phyloP scores from a whole-genome alignment of 2,888 invertebrate genomes.

The Cybosia mesomella region DNA sequence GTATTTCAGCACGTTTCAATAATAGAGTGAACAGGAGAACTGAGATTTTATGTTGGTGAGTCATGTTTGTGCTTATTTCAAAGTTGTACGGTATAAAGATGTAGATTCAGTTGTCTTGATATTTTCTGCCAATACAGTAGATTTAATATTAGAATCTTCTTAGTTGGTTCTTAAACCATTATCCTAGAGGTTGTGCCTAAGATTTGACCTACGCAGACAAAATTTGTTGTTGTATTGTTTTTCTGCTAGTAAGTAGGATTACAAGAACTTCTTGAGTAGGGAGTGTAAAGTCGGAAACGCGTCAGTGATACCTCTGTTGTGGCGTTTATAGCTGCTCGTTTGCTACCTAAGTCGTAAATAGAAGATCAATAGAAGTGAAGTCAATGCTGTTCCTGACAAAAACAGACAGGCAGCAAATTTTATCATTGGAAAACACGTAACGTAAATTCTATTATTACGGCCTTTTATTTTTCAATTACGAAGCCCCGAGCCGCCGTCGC shows the following conservation, averaged over 20 bases:
- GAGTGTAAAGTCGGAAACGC: not conserved
- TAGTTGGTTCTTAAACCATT: not conserved
- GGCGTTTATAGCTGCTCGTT: not conserved
- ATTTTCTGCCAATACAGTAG: too few relatives aligned
- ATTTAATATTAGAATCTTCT: too few relatives aligned
- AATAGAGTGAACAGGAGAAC: conserved; percentile 11
- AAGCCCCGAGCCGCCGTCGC: conserved; percentile 73
- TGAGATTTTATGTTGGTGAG: conserved; percentile 21
- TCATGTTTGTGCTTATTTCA: conserved; percentile 13
- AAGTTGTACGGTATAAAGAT: not conserved
- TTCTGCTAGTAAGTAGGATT: not conserved
- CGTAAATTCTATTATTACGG: conserved; percentile 87
- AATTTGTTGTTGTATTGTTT: not conserved
- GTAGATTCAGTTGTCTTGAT: not conserved
- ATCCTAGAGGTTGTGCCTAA: not conserved
- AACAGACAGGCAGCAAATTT: conserved; percentile 81
- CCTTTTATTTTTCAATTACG: conserved; percentile 87
- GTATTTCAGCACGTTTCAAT: conserved; percentile 22
- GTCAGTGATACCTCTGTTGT: not conserved
- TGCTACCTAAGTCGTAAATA: not conserved
- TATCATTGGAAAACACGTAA: conserved; percentile 84
- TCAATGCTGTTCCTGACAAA: conserved; percentile 80
- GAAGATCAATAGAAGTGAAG: conserved; percentile 56
- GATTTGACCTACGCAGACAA: too few relatives aligned
- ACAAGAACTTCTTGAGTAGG: not conserved